Evolutionary conservation across 2,797 vertebrate species (phyloP), one percentile per base, ranked within the genome.

Genomic region (Rhabdomys pumilio): DNA sequence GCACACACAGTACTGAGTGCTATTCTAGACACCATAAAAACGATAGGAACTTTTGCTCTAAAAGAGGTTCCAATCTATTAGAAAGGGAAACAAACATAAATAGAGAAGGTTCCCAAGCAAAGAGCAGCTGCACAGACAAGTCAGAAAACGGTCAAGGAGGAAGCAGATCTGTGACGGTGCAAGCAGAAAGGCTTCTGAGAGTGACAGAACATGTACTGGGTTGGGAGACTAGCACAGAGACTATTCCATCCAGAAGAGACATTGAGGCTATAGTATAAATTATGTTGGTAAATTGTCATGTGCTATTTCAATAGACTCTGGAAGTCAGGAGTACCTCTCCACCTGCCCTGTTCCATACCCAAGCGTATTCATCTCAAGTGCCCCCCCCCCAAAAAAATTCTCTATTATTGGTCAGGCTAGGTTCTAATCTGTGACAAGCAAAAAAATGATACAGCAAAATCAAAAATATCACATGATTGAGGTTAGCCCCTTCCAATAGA

Each of bases 81-180:
- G 29, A 85, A 80, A 13, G 1, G 1, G 2, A 61, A 26, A 20
- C 12, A 4, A 0, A 1, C 17, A 20, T 1, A 4, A 44, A 89
- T 14, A 59, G n/a, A 22, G 15, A 20, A 65, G 55, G 26, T 29
- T 12, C 44, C 79, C 14, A 20, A 0, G 4, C 24, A 7, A 9
- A 20, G 31, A 29, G 57, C 41, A n/a, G 50, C 61, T 1, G 0
- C 26, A 12, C 15, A 11, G 26, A 24, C 19, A 79, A 17, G 81
- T 55, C 8, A 26, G 6, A 26, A n/a, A 2, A 34, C 13, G 6
- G 31, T 57, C 80, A 80, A 50, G 80, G 34, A 17, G 73, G 80
- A 88, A 76, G 67, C 1, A 50, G 55, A 12, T 6, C 85, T 10
- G 44, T 79, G 24, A 11, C 1, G 11, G 13, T 29, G 34, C 14